Conservation (phyloP, 2,888 invertebrate species). For the Orthonevra nobilis region DNA sequence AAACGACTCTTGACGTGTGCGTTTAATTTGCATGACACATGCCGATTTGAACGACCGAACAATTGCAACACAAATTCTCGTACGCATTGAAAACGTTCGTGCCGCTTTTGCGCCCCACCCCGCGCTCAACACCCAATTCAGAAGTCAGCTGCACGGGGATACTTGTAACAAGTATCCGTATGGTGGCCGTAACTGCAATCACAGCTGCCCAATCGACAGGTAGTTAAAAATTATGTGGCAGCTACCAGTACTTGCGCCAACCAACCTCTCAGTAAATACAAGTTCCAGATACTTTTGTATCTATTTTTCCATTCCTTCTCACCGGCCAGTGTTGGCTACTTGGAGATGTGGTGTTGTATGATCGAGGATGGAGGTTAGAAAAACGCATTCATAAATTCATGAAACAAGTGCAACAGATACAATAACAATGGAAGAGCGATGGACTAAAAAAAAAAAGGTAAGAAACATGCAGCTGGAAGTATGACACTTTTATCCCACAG, state of each 20-base stretch:
- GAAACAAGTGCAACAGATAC: constrained; percentile 63
- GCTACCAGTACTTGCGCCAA: constrained; percentile 56
- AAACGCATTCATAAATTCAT: constrained; percentile 66
- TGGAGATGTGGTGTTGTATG: constrained; percentile 21
- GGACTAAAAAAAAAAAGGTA: constrained; percentile 1
- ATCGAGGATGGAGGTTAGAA: constrained; percentile 35
- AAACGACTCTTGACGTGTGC: constrained; percentile 74
- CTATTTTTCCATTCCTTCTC: constrained; percentile 31
- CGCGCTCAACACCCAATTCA: constrained; percentile 33
- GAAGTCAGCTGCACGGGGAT: constrained; percentile 56
- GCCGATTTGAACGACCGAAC: constrained; percentile 69
- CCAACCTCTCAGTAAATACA: constrained; percentile 48
- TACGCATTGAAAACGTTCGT: constrained; percentile 35
- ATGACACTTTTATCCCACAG: constrained; percentile 61
- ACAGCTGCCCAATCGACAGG: constrained; percentile 65
- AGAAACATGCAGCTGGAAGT: constrained; percentile 25
- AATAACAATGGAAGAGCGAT: background rate
- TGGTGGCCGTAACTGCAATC: constrained; percentile 46
- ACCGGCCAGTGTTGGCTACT: constrained; percentile 5
- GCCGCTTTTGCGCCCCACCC: no score
- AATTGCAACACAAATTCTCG: constrained; percentile 68
- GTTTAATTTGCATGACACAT: constrained; percentile 78
- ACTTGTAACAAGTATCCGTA: constrained; percentile 47
- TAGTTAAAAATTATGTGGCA: constrained; percentile 66
- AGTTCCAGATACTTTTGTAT: constrained; percentile 65